Percentiles rank a stretch among this genome's conserved stretches.
phyloP scores from a whole-genome alignment of 2,797 vertebrate genomes.

The Schizopygopsis malacanthus region DNA sequence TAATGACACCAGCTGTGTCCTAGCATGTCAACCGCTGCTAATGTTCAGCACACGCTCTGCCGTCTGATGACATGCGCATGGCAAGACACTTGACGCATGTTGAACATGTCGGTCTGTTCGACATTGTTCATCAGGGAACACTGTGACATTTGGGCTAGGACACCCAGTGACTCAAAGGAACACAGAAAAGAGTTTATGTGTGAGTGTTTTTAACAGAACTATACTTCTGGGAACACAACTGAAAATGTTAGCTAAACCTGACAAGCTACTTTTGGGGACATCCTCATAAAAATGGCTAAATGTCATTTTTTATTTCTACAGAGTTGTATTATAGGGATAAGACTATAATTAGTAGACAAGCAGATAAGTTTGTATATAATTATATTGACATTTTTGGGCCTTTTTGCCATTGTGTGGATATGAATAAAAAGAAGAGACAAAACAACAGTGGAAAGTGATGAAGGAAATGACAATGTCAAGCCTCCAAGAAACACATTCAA shows the following conservation, averaged over 20 bases:
- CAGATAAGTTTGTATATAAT: neutral
- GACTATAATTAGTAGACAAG: neutral
- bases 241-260: neutral
- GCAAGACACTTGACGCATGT: neutral
- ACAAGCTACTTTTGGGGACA: neutral
- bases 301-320: neutral
- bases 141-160: slow-evolving; percentile 12
- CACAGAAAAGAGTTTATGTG: neutral
- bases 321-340: neutral
- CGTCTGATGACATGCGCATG: neutral
- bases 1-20: slow-evolving; percentile 41
- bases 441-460: neutral
- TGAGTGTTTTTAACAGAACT: neutral
- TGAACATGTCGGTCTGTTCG: slow-evolving; percentile 7
- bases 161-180: slow-evolving; percentile 10
- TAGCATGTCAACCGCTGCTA: slow-evolving; percentile 22
- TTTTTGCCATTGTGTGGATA: neutral
- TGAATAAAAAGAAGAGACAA: neutral
- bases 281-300: neutral
- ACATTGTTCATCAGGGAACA: neutral
- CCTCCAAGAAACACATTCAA: neutral
- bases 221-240: neutral
- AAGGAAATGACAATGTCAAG: neutral
- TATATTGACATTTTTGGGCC: neutral
- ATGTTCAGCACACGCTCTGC: slow-evolving; percentile 17